These are phyloP conservation scores for Serripes groenlandicus DNA, from an alignment of 2,888 invertebrate species.

Conservation along the genomic window DNA sequence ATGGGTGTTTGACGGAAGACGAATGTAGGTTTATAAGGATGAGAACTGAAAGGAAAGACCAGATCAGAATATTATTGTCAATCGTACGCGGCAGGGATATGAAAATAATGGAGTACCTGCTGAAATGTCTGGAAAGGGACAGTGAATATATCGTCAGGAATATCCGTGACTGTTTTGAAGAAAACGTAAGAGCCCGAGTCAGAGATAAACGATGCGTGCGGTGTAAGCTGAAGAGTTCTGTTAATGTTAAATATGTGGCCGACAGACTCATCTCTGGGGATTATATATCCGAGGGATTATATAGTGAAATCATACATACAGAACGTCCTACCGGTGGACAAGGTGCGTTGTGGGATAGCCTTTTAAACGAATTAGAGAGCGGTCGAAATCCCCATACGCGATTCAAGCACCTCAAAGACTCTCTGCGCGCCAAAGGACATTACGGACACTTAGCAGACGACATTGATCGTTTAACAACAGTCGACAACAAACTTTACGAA, in stretches of 20 bases:
- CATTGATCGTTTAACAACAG: neutral
- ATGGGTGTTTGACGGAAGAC: conserved; percentile 11
- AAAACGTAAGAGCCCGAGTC: neutral
- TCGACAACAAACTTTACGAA: neutral
- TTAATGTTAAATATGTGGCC: conserved; percentile 3
- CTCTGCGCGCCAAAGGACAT: neutral
- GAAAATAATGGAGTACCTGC: neutral
- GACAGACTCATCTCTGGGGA: neutral
- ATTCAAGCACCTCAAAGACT: neutral
- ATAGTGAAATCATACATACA: neutral
- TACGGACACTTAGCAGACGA: conserved; percentile 7
- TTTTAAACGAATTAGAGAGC: neutral
- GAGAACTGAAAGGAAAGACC: conserved; percentile 9
- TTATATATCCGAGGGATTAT: neutral
- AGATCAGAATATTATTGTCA: neutral
- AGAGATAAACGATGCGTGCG: neutral
- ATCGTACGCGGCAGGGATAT: neutral
- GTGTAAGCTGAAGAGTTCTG: conserved; percentile 1
- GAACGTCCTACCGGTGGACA: conserved; percentile 4
- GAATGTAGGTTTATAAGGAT: conserved; percentile 6
- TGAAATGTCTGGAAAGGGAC: neutral
- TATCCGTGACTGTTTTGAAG: neutral
- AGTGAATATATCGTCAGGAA: neutral
- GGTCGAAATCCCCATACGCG: neutral
- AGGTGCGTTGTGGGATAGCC: neutral